phyloP scores from a whole-genome alignment of 2,888 invertebrate genomes.

The Coleophora deauratella region DNA sequence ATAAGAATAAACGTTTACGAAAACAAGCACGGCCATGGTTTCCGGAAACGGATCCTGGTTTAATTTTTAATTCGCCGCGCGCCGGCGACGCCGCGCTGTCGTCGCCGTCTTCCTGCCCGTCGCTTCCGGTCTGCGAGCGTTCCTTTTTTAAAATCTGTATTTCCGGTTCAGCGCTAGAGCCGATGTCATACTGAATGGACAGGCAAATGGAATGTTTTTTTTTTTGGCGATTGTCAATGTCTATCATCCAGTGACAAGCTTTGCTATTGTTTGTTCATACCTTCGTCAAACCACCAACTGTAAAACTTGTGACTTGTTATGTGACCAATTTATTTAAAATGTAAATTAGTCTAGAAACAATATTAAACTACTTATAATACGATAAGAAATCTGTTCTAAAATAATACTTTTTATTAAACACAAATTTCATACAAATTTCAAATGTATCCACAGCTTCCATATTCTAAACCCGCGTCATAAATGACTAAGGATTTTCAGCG shows the following conservation, averaged over 20 bases:
- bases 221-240: too few species aligned
- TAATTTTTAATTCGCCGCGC: constrained; percentile 66
- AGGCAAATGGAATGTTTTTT: constrained; percentile 22
- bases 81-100: constrained; percentile 59
- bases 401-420: too few species aligned
- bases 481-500: constrained; percentile 48
- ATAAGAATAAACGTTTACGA: constrained; percentile 19
- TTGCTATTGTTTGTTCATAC: too few species aligned
- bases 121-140: constrained; percentile 55
- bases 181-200: constrained; percentile 40
- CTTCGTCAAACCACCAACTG: too few species aligned
- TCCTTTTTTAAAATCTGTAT: constrained; percentile 65
- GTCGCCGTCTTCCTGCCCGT: constrained; percentile 65
- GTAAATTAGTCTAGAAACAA: too few species aligned
- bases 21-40: constrained; percentile 40
- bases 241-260: too few species aligned
- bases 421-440: too few species aligned
- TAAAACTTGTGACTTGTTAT: too few species aligned
- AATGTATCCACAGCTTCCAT: constrained; percentile 2
- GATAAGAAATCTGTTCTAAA: too few species aligned
- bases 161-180: constrained; percentile 54
- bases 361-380: too few species aligned
- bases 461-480: constrained; percentile 40
- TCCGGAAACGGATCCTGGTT: constrained; percentile 67
- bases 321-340: too few species aligned